Evolutionary conservation across 1,140 invertebrate species (phyloP).

Genomic region (Zaprionus vittiger): DNA sequence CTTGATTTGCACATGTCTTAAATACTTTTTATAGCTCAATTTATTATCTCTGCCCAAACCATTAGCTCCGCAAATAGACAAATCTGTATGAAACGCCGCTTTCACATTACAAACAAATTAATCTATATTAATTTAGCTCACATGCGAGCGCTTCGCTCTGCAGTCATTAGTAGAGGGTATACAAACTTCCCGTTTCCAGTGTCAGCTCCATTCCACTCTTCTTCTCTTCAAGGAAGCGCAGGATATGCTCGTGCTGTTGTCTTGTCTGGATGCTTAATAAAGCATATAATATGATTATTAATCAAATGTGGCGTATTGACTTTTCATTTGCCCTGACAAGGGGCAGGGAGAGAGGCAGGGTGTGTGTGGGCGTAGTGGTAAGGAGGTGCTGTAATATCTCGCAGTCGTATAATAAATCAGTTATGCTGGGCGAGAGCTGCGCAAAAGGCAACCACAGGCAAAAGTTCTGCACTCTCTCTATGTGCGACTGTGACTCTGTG

Average conservation of each 20-base stretch:
- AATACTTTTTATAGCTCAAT: background rate
- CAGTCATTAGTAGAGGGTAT: constrained; percentile 34
- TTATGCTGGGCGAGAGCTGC: background rate
- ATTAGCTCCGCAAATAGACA: background rate
- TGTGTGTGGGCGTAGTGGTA: background rate
- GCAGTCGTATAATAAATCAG: constrained; percentile 42
- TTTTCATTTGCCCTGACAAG: constrained; percentile 57
- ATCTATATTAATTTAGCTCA: constrained; percentile 42
- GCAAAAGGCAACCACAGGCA: constrained; percentile 11
- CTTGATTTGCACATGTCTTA: background rate
- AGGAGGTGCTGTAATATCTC: background rate
- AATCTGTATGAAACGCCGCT: background rate
- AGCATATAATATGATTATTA: constrained; percentile 82
- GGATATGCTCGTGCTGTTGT: constrained; percentile 14
- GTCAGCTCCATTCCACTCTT: background rate
- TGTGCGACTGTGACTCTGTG: constrained; percentile 43
- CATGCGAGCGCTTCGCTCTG: constrained; percentile 5
- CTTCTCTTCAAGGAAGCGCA: background rate
- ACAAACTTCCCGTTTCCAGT: constrained; percentile 2
- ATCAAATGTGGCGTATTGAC: constrained; percentile 76
- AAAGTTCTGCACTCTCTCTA: constrained; percentile 64
- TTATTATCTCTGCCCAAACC: background rate
- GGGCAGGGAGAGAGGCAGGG: constrained; percentile 19
- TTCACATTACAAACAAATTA: constrained; percentile 25
- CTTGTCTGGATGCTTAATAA: constrained; percentile 67